Evolutionary conservation across 2,113 vertebrate genomes (phyloP).

Genomic region (Mungos mungo): DNA sequence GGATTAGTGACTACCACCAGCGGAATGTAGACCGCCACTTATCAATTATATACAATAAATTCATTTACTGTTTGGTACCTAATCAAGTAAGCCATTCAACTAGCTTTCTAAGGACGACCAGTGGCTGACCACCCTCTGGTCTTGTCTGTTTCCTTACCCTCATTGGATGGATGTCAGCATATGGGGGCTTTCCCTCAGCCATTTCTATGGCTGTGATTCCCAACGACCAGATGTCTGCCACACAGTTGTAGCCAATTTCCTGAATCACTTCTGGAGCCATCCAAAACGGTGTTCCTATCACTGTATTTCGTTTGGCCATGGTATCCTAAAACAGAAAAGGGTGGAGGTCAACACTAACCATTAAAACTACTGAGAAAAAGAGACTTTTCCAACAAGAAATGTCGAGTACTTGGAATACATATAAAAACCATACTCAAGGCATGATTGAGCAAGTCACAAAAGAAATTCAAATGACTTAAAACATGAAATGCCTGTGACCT

Average conservation of each 20-base stretch:
- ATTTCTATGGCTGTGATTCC: slow-evolving; percentile 98
- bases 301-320: slow-evolving; percentile 97
- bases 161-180: slow-evolving; percentile 98
- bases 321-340: slow-evolving; percentile 88
- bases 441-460: neutral
- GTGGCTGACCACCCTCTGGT: neutral
- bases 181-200: slow-evolving; percentile 97
- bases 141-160: slow-evolving; percentile 85
- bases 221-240: slow-evolving; percentile 97
- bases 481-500: neutral
- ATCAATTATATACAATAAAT: neutral
- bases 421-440: neutral
- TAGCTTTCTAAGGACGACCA: neutral
- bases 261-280: slow-evolving; percentile 99
- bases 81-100: neutral
- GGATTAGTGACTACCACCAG: neutral
- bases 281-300: slow-evolving; percentile 98
- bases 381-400: neutral
- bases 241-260: slow-evolving; percentile 97
- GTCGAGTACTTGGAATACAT: neutral
- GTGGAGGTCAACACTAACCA: neutral
- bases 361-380: neutral
- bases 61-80: neutral
- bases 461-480: slow-evolving; percentile 27
- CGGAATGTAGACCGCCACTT: slow-evolving; percentile 14